Base-by-base conservation (phyloP, 2,113 vertebrate genomes). In the Hassar affinis region DNA sequence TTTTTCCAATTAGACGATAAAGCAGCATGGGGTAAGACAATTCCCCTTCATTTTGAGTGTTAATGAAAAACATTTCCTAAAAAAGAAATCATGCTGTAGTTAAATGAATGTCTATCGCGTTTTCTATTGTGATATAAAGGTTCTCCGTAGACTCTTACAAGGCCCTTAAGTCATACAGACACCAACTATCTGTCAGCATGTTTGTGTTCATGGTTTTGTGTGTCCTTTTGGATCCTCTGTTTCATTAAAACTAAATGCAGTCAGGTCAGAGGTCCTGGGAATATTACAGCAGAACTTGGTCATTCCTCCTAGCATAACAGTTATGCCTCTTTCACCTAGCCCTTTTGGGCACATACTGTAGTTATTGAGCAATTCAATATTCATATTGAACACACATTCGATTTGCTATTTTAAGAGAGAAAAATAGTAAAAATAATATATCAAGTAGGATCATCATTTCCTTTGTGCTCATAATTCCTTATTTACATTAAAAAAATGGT, bases 161-260 rank as follows among this genome's bases (percentile, higher is more conserved):
- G 69, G 38, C 69, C 81, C 81, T n/a, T 33, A 51, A 74, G 69
- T 75, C 69, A 82, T 82, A 75, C 59, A 82, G 38, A 74, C 52
- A 72, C 25, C 80, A 59, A 68, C 80, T 59, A 42, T 56, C 49
- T 56, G 25, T 78, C 9, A 30, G 35, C 20, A 25, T 83, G 59
- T 84, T 1, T 71, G 42, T 47, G 38, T 25, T 25, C 69, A 35
- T 84, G 35, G 57, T 49, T 54, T 22, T 77, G 47, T 83, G 47
- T 78, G 61, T 78, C 68, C 83, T 80, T 66, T 27, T 61, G 66
- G 83, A 35, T 42, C 33, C 47, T 51, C 42, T 72, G 79, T 80
- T 84, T 74, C 77, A 84, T 85, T 85, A 81, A 80, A 81, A 64
- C 78, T 75, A 76, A 75, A 85, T 72, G 78, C 71, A 47, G 66